phyloP scores from a whole-genome alignment of 2,113 vertebrate species.

The Amphilophus citrinellus region DNA sequence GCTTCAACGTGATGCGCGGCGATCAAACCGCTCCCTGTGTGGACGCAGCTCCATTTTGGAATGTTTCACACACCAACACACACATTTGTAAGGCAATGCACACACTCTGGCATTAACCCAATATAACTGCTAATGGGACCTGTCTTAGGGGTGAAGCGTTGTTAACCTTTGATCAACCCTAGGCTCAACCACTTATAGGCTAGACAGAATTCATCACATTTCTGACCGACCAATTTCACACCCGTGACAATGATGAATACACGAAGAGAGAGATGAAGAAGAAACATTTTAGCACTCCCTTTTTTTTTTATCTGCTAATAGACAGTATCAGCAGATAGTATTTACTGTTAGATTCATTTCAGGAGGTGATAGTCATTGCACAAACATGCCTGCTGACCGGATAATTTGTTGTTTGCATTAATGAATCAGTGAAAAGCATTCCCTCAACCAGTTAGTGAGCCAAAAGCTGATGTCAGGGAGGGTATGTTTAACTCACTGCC shows the following conservation, averaged over 20 bases:
- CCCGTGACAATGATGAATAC: constrained; percentile 69
- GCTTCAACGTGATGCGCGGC: neutral
- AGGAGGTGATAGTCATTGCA: neutral
- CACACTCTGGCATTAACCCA: constrained; percentile 54
- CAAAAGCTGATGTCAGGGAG: constrained; percentile 32
- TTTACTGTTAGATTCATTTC: neutral
- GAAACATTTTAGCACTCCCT: constrained; percentile 1
- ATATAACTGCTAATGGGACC: constrained; percentile 80
- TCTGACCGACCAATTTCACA: constrained; percentile 79
- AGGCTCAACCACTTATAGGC: constrained; percentile 74
- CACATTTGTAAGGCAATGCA: constrained; percentile 33
- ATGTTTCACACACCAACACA: constrained; percentile 20
- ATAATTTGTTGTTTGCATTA: constrained; percentile 50
- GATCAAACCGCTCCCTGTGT: neutral
- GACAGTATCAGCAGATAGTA: neutral
- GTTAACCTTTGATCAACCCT: constrained; percentile 80
- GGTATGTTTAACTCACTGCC: constrained; percentile 60
- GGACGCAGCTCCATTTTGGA: neutral
- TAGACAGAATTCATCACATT: constrained; percentile 78
- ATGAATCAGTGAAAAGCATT: constrained; percentile 24
- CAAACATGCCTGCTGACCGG: constrained; percentile 13
- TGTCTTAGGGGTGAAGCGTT: constrained; percentile 76
- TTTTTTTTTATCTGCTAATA: neutral
- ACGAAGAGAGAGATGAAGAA: constrained; percentile 9
- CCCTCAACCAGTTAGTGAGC: constrained; percentile 19